Evolutionary conservation across 2,888 invertebrate species (phyloP), one percentile per base, ranked within the genome.

Genomic region (Eristalinus aeneus): DNA sequence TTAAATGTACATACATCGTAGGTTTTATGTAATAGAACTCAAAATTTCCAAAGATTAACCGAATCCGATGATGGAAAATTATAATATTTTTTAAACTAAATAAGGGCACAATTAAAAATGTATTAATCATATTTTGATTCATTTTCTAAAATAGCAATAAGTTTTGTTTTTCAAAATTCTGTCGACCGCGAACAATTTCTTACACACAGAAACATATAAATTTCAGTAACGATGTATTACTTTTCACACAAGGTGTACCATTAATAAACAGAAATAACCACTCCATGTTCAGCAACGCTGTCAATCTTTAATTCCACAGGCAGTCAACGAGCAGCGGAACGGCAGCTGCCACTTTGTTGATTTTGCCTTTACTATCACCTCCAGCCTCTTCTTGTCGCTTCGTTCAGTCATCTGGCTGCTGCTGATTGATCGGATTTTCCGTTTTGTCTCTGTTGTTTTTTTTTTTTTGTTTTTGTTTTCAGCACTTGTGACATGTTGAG

Each of bases 401-500:
- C 63, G 56, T 63, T 36, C 61, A 69, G 53, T 36, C 23, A 23
- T 56, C 56, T 56, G 56, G 5, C 54, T 34, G 73, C 22, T 23
- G 69, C 53, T 85, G 81, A 85, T 85, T 85, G 80, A 80, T 85
- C 76, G 76, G 68, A 36, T 72, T 61, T 76, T 75, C 58, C 75
- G 56, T 56, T 65, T 72, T 36, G 71, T 82, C 68, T 63, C 67
- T 74, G 53, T 63, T 36, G 68, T 76, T 76, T 60, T 53, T 61
- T 80, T 61, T 80, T 76, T 76, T 80, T 53, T 68, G 31, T 69
- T 80, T 81, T 60, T 54, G 65, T 80, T 80, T 76, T 85, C 80
- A 85, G 80, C 84, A 73, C 72, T 85, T 69, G 73, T 85, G 85
- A 85, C 80, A 81, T 68, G 65, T 67, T 61, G 61, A 79, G 64